Evolutionary conservation across 1,140 invertebrate species (phyloP), one percentile per base, ranked within the genome.

Genomic region (Ruditapes philippinarum): DNA sequence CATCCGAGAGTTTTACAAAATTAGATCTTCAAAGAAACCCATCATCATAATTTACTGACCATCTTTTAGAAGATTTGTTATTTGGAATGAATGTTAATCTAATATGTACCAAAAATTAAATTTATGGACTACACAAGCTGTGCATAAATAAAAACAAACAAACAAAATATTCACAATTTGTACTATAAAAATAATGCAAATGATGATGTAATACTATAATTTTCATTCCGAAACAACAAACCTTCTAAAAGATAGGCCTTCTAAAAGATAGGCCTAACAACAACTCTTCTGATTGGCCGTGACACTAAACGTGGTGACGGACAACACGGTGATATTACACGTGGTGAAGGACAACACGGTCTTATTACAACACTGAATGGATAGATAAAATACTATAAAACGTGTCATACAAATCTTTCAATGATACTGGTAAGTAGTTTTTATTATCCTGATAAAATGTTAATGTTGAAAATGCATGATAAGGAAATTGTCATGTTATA

Each of bases 331-430:
- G 42, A 2, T 76, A 51, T 28, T 54, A 33, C 40, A 88, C 60
- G 42, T 88, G 57, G 25, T 4, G 9, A 80, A 70, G 79, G 79
- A 38, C 73, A 82, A 22, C 79, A 79, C 14, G 74, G 68, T 45
- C 68, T 82, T 45, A 76, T 79, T 70, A 54, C 17, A 60, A 89
- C 83, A 49, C 87, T 89, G 87, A 76, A 84, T 84, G 82, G 45
- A 84, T 57, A 73, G 38, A 42, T 31, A 82, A 31, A 65, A 62
- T 1, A 33, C 42, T 11, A 2, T 17, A 19, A 12, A 42, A 42
- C 22, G 7, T 45, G 40, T 36, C 5, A 33, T n/a, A n/a, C n/a
- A n/a, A 36, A 9, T 14, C 14, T 36, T 70, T 70, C 4, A 33
- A 33, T 70, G 28, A 12, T 11, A 36, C 14, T 70, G 31, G 5